Conservation (phyloP, 2,113 vertebrate genomes). For the Seriola dumerili region DNA sequence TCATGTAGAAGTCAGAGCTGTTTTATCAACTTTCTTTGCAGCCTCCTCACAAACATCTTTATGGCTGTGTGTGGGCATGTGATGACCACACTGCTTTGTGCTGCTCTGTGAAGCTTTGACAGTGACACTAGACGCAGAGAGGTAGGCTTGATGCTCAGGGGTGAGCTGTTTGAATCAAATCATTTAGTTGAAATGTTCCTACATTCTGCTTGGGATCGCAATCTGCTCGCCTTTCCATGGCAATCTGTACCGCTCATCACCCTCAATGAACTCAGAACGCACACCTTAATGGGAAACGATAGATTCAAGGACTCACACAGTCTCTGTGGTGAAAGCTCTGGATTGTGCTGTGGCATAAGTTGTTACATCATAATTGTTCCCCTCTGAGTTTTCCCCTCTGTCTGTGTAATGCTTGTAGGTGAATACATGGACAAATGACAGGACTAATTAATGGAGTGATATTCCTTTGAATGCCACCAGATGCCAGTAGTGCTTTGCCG, state of each 20-base stretch:
- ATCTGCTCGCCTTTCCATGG: slow-evolving; percentile 41
- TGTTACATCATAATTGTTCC: slow-evolving; percentile 20
- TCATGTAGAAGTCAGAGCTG: slow-evolving; percentile 37
- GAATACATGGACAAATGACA: slow-evolving; percentile 44
- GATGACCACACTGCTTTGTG: slow-evolving; percentile 34
- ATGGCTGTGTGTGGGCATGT: slow-evolving; percentile 45
- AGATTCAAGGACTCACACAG: slow-evolving; percentile 22
- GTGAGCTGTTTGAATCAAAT: slow-evolving; percentile 30
- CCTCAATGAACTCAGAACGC: slow-evolving; percentile 15
- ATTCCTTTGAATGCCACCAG: slow-evolving; percentile 80
- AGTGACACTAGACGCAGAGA: slow-evolving; percentile 33
- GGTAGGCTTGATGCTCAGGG: slow-evolving; percentile 31
- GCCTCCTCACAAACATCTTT: slow-evolving; percentile 29
- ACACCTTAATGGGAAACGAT: slow-evolving; percentile 23
- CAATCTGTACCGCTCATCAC: not conserved
- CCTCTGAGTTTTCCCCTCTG: slow-evolving; percentile 2
- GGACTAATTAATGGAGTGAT: slow-evolving; percentile 63
- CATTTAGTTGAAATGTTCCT: slow-evolving; percentile 54
- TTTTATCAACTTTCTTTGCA: slow-evolving; percentile 39
- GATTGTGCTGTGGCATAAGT: not conserved
- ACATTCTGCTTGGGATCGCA: slow-evolving; percentile 21
- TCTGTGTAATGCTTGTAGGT: not conserved
- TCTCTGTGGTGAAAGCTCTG: slow-evolving; percentile 19
- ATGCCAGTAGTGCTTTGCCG: slow-evolving; percentile 81
- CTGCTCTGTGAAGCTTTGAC: slow-evolving; percentile 20